Percentiles rank a stretch among this genome's conserved stretches.
phyloP scores from a whole-genome alignment of 2,113 vertebrate species.

The Meles meles region DNA sequence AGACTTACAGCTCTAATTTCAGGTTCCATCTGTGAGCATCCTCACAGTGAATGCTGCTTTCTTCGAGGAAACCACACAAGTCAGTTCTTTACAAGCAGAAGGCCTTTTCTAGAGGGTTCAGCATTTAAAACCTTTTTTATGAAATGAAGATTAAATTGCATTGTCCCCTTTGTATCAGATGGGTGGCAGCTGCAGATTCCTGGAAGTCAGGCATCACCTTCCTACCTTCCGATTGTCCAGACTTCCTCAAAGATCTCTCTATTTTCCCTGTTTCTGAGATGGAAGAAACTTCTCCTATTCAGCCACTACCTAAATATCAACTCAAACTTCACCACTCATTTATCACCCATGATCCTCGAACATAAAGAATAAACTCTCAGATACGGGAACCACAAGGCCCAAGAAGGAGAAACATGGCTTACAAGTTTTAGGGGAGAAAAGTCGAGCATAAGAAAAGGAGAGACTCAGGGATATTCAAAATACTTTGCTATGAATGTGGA shows the following conservation, averaged over 20 bases:
- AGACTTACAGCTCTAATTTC: not conserved
- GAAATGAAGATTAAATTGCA: not conserved
- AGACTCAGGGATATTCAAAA: not conserved
- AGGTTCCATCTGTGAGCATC: not conserved
- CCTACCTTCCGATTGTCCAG: not conserved
- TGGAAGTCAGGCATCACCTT: not conserved
- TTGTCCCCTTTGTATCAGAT: not conserved
- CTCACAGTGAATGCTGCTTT: not conserved
- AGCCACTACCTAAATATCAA: not conserved
- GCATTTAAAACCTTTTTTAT: not conserved
- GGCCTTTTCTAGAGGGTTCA: not conserved
- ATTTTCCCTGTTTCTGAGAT: not conserved
- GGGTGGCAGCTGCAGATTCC: not conserved
- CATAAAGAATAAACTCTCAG: not conserved
- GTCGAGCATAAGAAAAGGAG: not conserved
- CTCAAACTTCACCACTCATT: not conserved
- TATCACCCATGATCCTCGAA: not conserved
- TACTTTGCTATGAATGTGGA: not conserved
- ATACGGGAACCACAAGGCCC: not conserved
- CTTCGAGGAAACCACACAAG: not conserved
- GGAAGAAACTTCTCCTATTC: not conserved
- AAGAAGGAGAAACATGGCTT: not conserved
- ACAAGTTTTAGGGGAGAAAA: not conserved
- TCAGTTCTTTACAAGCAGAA: not conserved
- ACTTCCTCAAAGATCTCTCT: not conserved